Base-by-base conservation (phyloP, 2,113 vertebrate species). In the Tympanuchus pallidicinctus region DNA sequence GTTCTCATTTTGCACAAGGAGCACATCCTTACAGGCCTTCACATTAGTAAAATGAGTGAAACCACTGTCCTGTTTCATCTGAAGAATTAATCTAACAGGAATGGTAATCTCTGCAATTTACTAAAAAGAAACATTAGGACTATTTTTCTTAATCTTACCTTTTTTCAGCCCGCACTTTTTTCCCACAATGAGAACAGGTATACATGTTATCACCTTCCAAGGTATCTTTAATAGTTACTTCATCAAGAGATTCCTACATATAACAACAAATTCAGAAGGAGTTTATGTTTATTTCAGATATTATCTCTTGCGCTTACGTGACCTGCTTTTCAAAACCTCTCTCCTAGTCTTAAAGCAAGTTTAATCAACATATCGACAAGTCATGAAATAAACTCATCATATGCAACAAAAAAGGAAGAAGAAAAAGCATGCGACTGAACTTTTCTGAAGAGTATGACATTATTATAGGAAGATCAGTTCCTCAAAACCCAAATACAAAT, bases 131-230 rank as follows among this genome's bases (percentile, higher is more conserved):
- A 61, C 42, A n/a, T 27, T 5, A 87, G 18, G 24, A 93, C 77
- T 5, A 11, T 45, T 89, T 5, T 88, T 65, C 50, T 82, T 57
- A 72, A 78, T 20, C 88, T 6, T 94, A 99, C 99, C 99, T 98
- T 97, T 99, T 99, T 90, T 99, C 99, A 48, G 99, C 99, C 34
- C 99, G 98, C 63, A 99, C 99, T 97, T 99, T 99, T 98, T 99
- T 99, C 24, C 99, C 99, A 60, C 99, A 99, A 95, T 99, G 99
- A 56, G 99, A 99, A 97, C 99, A 99, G 2, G 99, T 99, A 97
- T 99, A 99, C 99, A 99, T 99, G 97, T 99, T 99, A 98, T 99
- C 99, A 56, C 99, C 99, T 97, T 99, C 99, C 97, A 99, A 97
- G 6, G 99, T 99, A 96, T 99, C 99, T 92, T 99, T 99, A 97